Conservation (phyloP, 23 tunicate genomes). For the Pegea sp. region DNA sequence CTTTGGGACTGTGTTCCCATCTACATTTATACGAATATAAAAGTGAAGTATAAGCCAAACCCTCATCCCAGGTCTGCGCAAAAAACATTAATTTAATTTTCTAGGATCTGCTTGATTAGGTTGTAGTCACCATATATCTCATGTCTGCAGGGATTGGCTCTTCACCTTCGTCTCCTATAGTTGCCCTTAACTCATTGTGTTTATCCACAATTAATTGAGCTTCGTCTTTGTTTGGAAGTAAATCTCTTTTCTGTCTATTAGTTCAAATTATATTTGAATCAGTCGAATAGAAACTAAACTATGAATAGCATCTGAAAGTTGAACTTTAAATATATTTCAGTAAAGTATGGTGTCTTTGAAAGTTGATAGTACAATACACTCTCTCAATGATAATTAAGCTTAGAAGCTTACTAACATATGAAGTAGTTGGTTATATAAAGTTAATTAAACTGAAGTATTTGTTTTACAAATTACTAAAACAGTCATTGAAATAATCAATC, state of each 20-base stretch:
- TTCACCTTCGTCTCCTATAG: conserved; percentile 65
- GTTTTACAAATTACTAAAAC: too few relatives aligned
- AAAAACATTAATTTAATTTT: not conserved
- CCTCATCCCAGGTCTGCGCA: conserved; percentile 81
- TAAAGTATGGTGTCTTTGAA: too few relatives aligned
- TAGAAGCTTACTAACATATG: too few relatives aligned
- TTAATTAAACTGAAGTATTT: too few relatives aligned
- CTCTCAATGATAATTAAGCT: too few relatives aligned
- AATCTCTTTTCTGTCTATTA: conserved; percentile 10
- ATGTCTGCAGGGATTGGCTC: conserved; percentile 86
- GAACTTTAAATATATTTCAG: too few relatives aligned
- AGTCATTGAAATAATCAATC: too few relatives aligned
- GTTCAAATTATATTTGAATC: too few relatives aligned
- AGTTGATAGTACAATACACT: too few relatives aligned
- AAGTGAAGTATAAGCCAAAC: conserved; percentile 34
- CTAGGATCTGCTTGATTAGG: not conserved
- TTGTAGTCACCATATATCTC: conserved; percentile 34
- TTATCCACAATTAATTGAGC: conserved; percentile 31
- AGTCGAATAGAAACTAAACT: too few relatives aligned
- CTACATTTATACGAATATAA: conserved; percentile 45
- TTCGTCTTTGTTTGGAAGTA: conserved; percentile 24
- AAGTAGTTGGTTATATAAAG: too few relatives aligned
- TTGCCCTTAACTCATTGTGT: conserved; percentile 49
- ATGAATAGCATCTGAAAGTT: too few relatives aligned
- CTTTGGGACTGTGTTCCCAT: conserved; percentile 32